These are phyloP conservation scores for Palythoa caribaeorum DNA, from an alignment of 92 coral and sea anemone species.

Conservation along the genomic window DNA sequence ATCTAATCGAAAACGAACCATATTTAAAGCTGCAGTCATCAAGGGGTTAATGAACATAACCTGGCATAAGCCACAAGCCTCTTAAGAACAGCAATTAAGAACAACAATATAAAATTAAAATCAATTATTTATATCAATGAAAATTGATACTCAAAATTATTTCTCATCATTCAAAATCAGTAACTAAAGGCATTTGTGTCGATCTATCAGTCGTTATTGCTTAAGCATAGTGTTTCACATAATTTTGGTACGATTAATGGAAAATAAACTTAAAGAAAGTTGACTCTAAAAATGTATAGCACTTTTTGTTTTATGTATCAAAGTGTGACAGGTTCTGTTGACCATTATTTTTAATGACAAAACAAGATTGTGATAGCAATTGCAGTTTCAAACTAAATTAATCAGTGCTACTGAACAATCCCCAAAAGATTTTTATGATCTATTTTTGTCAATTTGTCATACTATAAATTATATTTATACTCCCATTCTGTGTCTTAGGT, in stretches of 20 bases:
- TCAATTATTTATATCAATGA: neutral
- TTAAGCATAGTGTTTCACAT: neutral
- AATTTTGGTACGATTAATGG: neutral
- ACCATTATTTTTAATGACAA: neutral
- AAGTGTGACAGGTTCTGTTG: neutral
- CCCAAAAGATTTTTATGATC: neutral
- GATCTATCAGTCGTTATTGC: neutral
- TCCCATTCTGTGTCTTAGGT: conserved; percentile 19
- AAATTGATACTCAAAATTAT: neutral
- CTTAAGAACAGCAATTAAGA: no score
- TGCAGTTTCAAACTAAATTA: neutral
- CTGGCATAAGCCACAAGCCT: no score
- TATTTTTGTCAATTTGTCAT: conserved; percentile 4
- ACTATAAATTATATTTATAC: neutral
- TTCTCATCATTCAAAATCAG: neutral
- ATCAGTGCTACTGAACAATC: neutral
- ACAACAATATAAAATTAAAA: no score
- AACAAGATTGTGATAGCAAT: neutral
- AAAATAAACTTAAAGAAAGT: neutral
- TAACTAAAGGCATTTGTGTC: neutral
- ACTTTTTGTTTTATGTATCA: neutral
- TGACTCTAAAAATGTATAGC: neutral
- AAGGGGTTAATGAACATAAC: no score
- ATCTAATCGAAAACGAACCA: no score
- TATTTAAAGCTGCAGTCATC: no score